Conservation (phyloP, 1,140 invertebrate genomes). For the Zophobas atratus region DNA sequence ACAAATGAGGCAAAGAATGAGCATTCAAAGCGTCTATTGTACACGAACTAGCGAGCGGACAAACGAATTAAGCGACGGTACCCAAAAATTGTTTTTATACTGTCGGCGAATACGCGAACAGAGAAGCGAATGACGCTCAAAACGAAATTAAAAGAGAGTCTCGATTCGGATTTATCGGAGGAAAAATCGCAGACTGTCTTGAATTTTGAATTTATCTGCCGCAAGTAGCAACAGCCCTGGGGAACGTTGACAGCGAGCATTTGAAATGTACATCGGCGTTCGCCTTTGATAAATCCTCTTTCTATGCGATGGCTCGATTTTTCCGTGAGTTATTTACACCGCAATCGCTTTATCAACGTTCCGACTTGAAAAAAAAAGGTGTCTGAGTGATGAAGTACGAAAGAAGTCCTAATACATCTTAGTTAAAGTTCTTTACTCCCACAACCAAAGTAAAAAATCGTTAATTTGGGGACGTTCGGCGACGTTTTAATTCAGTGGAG, state of each 20-base stretch:
- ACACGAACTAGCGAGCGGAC: no score
- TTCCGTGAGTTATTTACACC: conserved; percentile 20
- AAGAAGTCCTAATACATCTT: conserved; percentile 23
- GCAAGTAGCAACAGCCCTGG: no score
- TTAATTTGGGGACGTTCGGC: conserved; percentile 8
- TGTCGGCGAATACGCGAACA: no score
- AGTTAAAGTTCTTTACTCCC: conserved; percentile 12
- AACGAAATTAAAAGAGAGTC: no score
- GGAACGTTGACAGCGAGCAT: not conserved
- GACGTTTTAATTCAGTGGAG: conserved; percentile 3
- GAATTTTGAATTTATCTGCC: no score
- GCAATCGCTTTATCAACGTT: conserved; percentile 26
- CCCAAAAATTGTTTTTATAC: no score
- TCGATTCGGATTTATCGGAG: no score
- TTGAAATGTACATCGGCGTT: not conserved
- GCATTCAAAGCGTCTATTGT: no score
- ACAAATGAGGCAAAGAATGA: no score
- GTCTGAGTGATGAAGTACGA: conserved; percentile 28
- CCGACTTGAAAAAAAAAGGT: conserved; percentile 6
- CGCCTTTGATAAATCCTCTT: conserved; percentile 9
- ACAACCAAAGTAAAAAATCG: not conserved
- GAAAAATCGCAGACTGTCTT: no score
- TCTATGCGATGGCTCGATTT: not conserved
- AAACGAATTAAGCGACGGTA: no score
- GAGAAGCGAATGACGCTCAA: no score